Conservation (phyloP, 2,888 invertebrate species). For the Cactoblastis cactorum region DNA sequence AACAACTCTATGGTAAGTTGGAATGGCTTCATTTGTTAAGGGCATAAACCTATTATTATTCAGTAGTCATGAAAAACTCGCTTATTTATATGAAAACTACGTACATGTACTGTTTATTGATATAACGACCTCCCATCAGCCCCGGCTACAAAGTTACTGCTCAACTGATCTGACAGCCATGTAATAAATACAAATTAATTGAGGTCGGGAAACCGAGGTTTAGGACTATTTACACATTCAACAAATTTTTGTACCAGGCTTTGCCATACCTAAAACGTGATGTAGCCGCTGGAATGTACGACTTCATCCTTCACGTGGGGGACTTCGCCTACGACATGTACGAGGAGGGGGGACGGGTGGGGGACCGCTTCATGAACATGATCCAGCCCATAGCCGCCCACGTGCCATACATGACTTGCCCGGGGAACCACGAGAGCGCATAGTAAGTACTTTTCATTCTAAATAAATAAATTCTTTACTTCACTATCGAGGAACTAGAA, state of each 20-base stretch:
- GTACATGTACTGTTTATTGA: too few species aligned
- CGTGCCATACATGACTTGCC: constrained; percentile 94
- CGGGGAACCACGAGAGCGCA: constrained; percentile 93
- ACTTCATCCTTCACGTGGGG: constrained; percentile 94
- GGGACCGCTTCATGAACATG: constrained; percentile 96
- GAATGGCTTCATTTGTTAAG: too few species aligned
- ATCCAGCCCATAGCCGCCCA: constrained; percentile 93
- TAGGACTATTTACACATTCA: too few species aligned
- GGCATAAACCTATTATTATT: too few species aligned
- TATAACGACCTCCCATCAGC: too few species aligned
- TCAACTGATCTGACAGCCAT: too few species aligned
- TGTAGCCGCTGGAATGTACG: constrained; percentile 90
- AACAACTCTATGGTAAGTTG: constrained; percentile 86
- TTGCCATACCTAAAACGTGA: constrained; percentile 91
- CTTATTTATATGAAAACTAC: too few species aligned
- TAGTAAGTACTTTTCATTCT: constrained; percentile 81
- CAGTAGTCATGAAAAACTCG: too few species aligned
- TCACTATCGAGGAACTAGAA: too few species aligned
- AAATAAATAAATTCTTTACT: background rate
- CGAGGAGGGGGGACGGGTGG: constrained; percentile 87
- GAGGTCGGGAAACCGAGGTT: too few species aligned
- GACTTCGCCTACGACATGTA: constrained; percentile 98
- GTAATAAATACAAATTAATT: too few species aligned
- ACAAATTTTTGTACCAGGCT: constrained; percentile 76
- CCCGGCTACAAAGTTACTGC: too few species aligned